These are phyloP conservation scores for Elymnias hypermnestra DNA, from an alignment of 1,140 invertebrate species.

Conservation along the genomic window DNA sequence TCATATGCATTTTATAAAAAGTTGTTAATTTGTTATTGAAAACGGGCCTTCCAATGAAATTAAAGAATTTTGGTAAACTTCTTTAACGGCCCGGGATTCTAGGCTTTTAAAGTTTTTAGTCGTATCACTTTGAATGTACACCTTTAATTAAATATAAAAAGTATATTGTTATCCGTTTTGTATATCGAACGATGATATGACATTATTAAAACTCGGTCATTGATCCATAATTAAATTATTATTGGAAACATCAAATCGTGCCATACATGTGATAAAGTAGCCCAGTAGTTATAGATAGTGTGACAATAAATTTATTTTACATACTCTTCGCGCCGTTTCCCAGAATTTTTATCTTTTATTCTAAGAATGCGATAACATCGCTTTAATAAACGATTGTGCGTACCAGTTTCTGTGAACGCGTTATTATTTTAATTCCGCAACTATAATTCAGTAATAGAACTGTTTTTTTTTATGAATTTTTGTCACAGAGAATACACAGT, in stretches of 20 bases:
- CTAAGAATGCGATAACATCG: slow-evolving; percentile 19
- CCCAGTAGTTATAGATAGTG: slow-evolving; percentile 11
- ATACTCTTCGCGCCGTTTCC: slow-evolving; percentile 13
- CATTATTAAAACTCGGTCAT: slow-evolving; percentile 6
- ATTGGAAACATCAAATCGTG: slow-evolving; percentile 8
- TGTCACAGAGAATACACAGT: too few relatives aligned
- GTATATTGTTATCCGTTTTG: background rate
- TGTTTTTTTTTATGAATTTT: too few relatives aligned
- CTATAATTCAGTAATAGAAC: too few relatives aligned
- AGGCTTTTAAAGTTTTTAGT: too few relatives aligned
- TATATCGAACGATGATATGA: background rate
- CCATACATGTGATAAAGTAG: slow-evolving; percentile 9
- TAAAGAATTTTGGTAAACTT: too few relatives aligned
- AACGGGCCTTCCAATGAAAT: too few relatives aligned
- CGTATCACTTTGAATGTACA: too few relatives aligned
- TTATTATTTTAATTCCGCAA: background rate
- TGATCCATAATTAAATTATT: slow-evolving; percentile 5
- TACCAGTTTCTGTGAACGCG: slow-evolving; percentile 7
- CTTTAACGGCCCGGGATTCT: too few relatives aligned
- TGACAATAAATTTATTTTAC: slow-evolving; percentile 19
- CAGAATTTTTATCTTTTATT: slow-evolving; percentile 25
- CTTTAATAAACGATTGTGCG: background rate
- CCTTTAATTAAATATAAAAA: too few relatives aligned
- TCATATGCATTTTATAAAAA: too few relatives aligned
- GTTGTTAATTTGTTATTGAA: too few relatives aligned